Evolutionary conservation across 2,888 invertebrate species (phyloP).

Genomic region (Lasioglossum malachurum): DNA sequence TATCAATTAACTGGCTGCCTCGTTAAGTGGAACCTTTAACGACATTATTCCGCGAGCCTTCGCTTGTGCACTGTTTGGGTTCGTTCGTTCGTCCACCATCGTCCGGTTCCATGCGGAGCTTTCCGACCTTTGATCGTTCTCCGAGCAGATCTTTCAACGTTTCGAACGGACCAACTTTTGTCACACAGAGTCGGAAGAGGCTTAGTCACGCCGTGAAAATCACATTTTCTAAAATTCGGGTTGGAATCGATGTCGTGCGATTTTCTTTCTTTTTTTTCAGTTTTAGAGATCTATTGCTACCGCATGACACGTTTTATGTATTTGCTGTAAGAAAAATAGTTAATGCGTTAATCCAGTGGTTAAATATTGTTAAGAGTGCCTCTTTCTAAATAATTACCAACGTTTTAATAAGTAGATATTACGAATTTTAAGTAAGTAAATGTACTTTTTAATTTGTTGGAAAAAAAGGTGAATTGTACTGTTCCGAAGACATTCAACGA

Average conservation of each 20-base stretch:
- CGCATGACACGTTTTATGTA: background rate
- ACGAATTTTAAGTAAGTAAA: too few relatives aligned
- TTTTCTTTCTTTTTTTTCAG: background rate
- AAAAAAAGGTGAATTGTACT: too few relatives aligned
- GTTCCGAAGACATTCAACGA: too few relatives aligned
- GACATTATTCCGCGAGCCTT: slow-evolving; percentile 31
- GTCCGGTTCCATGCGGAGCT: slow-evolving; percentile 10
- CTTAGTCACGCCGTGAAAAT: background rate
- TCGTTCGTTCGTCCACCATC: background rate
- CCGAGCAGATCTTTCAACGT: background rate
- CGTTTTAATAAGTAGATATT: too few relatives aligned
- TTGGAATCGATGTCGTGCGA: background rate
- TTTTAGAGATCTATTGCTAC: background rate
- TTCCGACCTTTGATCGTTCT: background rate
- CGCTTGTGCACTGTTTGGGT: background rate
- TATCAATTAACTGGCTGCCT: slow-evolving; percentile 60
- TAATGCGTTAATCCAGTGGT: too few relatives aligned
- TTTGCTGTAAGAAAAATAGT: background rate
- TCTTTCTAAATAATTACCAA: too few relatives aligned
- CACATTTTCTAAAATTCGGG: background rate
- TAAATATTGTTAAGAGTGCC: too few relatives aligned
- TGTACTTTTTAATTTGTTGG: too few relatives aligned
- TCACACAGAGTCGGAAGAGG: background rate
- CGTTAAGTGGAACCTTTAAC: slow-evolving; percentile 57
- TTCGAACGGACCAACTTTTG: background rate